Base-by-base conservation (phyloP, 1,140 invertebrate genomes). In the Achroia grisella region DNA sequence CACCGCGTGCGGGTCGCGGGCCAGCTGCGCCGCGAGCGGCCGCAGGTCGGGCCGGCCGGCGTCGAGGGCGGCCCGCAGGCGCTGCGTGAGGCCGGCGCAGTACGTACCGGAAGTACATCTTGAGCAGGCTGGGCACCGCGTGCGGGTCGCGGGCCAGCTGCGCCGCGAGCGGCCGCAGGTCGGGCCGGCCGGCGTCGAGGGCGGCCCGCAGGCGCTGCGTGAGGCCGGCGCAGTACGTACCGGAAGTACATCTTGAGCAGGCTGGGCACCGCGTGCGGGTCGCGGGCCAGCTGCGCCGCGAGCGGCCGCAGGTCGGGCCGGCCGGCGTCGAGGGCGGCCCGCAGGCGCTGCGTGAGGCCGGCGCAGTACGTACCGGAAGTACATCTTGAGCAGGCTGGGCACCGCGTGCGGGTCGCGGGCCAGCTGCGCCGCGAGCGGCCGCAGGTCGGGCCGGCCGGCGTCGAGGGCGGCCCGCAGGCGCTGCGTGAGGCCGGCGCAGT, bases 181-280 rank as follows among this genome's bases (percentile, higher is more conserved):
- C 92, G 9, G 96, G 95, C 6, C 91, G 86, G 71, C 97, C 97
- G 70, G 98, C 95, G 86, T 99, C 97, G 87, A 99, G 99, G 9
- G 94, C 89, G 61, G 92, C 94, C 72, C 97, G 90, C 39, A 99
- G 86, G 68, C 95, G 93, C 82, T 98, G 97, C 65, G 99, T 99
- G 69, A 98, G 98, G 1, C 97, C 98, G 1, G 95, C 95, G 17
- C 98, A 94, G 27, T 98, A 15, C 98, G 14, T 97, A 98, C 40
- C 99, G 89, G 8, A 98, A 89, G 87, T 99, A 99, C 62, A 99
- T 98, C 37, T 98, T 98, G 87, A 99, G 97, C 33, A 99, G 84
- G 4, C 96, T 98, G 96, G 39, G 98, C 93, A 23, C 98, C 98
- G 81, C 97, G 91, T 34, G 90, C 90, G 99, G 97, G 83, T 99